These are phyloP conservation scores for Platysternon megacephalum DNA, from an alignment of 2,113 vertebrate species.

Conservation along the genomic window DNA sequence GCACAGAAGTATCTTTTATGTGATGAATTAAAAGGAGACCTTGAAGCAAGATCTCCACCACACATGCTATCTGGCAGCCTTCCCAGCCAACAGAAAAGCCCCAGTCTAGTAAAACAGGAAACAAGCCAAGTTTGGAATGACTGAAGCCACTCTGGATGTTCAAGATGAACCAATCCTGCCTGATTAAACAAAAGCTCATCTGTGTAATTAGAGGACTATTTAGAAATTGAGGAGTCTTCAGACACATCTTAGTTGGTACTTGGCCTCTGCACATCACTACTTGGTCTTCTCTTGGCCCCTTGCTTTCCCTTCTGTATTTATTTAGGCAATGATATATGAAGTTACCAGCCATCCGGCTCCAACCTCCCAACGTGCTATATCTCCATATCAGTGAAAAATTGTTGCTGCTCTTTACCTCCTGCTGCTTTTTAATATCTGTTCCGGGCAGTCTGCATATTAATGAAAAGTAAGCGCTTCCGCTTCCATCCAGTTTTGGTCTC, in stretches of 20 bases:
- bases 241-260: background rate
- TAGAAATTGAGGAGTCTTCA: background rate
- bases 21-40: background rate
- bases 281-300: background rate
- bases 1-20: background rate
- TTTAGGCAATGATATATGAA: background rate
- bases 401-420: background rate
- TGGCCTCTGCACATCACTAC: background rate
- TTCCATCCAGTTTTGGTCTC: background rate
- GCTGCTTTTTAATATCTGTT: background rate
- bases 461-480: background rate
- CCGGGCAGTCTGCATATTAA: background rate
- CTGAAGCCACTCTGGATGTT: background rate
- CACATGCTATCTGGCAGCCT: background rate
- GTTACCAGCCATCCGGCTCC: accelerated
- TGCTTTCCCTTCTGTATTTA: background rate
- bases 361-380: background rate
- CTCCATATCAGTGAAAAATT: background rate
- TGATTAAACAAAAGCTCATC: background rate
- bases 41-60: background rate
- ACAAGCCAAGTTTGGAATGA: accelerated
- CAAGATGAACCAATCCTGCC: background rate
- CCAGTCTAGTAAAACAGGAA: accelerated
- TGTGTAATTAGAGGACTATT: background rate
- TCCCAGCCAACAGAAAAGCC: background rate